Conservation (phyloP, 2,888 invertebrate species). For the Acanthacorydalis orientalis region DNA sequence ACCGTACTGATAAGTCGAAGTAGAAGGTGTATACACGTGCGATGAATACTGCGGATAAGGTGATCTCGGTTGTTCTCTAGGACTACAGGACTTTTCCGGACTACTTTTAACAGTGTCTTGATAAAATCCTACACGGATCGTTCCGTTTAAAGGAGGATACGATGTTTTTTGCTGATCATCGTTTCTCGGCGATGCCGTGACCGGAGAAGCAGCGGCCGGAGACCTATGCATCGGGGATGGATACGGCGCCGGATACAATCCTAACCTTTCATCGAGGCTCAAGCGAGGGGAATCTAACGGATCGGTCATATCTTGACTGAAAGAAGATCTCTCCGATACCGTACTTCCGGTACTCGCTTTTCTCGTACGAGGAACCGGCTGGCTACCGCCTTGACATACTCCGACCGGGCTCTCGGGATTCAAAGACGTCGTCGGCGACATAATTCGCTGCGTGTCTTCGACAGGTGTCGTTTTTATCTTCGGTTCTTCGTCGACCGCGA, state of each 20-base stretch:
- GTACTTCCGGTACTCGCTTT: conserved; percentile 66
- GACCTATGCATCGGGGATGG: conserved; percentile 57
- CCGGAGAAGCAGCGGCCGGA: conserved; percentile 46
- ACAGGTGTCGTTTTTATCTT: neutral
- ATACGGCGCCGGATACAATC: conserved; percentile 51
- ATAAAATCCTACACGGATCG: conserved; percentile 75
- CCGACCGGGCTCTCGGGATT: conserved; percentile 25
- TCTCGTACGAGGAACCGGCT: conserved; percentile 34
- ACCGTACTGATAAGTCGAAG: conserved; percentile 24
- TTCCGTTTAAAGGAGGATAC: conserved; percentile 61
- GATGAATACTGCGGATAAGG: conserved; percentile 36
- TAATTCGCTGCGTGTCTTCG: conserved; percentile 11
- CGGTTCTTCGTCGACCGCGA: neutral
- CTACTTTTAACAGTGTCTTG: conserved; percentile 74
- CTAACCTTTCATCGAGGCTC: conserved; percentile 39
- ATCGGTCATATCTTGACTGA: conserved; percentile 46
- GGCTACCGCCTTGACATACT: conserved; percentile 18
- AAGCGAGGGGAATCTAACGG: conserved; percentile 44
- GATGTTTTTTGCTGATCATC: conserved; percentile 44
- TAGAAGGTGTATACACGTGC: conserved; percentile 40
- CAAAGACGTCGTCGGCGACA: conserved; percentile 14
- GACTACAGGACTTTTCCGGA: conserved; percentile 70
- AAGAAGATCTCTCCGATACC: conserved; percentile 60
- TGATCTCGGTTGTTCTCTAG: conserved; percentile 47
- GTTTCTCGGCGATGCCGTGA: conserved; percentile 54